Percentiles rank a stretch among this genome's conserved stretches.
These are phyloP conservation scores for Trachelus stipa DNA, from an alignment of 2,888 invertebrate species.

Conservation along the genomic window DNA sequence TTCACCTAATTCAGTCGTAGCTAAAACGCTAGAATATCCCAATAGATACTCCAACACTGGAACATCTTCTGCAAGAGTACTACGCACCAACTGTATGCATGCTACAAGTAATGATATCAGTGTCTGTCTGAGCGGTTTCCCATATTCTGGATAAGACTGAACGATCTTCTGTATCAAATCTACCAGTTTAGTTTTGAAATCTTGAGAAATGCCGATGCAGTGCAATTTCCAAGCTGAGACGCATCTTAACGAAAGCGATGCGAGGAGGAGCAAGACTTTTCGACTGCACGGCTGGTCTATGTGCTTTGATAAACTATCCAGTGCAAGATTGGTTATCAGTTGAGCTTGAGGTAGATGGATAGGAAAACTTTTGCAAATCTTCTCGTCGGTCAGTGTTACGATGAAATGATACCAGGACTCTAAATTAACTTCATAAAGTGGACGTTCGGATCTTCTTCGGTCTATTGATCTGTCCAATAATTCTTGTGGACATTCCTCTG, in stretches of 20 bases:
- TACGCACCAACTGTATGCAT: constrained; percentile 55
- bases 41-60: constrained; percentile 55
- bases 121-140: constrained; percentile 54
- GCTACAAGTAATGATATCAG: constrained; percentile 55
- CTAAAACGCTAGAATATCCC: constrained; percentile 53
- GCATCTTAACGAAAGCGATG: constrained; percentile 58
- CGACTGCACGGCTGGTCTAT: constrained; percentile 48
- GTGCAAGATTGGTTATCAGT: constrained; percentile 49
- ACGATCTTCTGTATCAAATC: constrained; percentile 57
- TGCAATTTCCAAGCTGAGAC: constrained; percentile 55
- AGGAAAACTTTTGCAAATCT: constrained; percentile 47
- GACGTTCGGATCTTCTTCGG: constrained; percentile 20
- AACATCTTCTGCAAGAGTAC: constrained; percentile 48
- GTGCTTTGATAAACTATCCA: constrained; percentile 51
- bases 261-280: constrained; percentile 54
- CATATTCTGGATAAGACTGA: constrained; percentile 55
- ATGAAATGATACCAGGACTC: constrained; percentile 64
- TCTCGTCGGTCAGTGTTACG: constrained; percentile 59
- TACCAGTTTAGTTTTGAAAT: constrained; percentile 47
- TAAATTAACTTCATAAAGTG: constrained; percentile 58
- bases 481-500: constrained; percentile 15
- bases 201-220: constrained; percentile 45
- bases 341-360: constrained; percentile 48
- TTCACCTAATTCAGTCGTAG: constrained; percentile 56
- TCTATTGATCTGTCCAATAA: constrained; percentile 12